Evolutionary conservation across 2,797 vertebrate species (phyloP).

Genomic region (Glossophaga mutica): DNA sequence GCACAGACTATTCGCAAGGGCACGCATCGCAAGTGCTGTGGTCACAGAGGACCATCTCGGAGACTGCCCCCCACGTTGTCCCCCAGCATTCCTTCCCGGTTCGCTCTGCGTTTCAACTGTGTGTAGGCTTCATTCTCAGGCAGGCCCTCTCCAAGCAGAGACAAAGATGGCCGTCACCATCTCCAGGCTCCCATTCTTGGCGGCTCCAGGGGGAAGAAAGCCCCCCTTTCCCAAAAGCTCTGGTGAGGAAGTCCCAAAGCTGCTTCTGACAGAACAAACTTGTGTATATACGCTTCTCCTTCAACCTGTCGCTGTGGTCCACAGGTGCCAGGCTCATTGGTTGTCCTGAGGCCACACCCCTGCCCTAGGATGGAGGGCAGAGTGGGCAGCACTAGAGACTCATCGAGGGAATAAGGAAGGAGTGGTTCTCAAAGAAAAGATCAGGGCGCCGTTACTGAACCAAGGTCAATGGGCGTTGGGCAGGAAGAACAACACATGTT

Average conservation of each 20-base stretch:
- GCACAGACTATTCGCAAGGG: not conserved
- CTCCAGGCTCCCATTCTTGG: not conserved
- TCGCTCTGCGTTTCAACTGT: not conserved
- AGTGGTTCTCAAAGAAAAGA: not conserved
- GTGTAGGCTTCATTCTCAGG: not conserved
- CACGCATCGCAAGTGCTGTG: not conserved
- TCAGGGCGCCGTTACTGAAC: not conserved
- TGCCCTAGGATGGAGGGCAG: not conserved
- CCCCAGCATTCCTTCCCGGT: not conserved
- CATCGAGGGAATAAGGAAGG: not conserved
- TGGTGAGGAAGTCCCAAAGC: not conserved
- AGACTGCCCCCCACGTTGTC: not conserved
- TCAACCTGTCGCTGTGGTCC: not conserved
- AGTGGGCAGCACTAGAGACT: not conserved
- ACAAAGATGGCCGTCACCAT: not conserved
- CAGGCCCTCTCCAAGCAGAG: not conserved
- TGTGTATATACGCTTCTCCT: not conserved
- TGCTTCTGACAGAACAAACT: not conserved
- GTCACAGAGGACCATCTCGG: not conserved
- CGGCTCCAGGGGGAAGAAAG: not conserved
- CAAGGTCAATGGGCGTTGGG: not conserved
- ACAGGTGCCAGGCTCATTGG: not conserved
- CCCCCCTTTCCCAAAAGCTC: not conserved
- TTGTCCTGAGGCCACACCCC: not conserved
- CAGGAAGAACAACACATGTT: not conserved